Base-by-base conservation (phyloP, 2,797 vertebrate genomes). In the Parauchenoglanis punctatus region DNA sequence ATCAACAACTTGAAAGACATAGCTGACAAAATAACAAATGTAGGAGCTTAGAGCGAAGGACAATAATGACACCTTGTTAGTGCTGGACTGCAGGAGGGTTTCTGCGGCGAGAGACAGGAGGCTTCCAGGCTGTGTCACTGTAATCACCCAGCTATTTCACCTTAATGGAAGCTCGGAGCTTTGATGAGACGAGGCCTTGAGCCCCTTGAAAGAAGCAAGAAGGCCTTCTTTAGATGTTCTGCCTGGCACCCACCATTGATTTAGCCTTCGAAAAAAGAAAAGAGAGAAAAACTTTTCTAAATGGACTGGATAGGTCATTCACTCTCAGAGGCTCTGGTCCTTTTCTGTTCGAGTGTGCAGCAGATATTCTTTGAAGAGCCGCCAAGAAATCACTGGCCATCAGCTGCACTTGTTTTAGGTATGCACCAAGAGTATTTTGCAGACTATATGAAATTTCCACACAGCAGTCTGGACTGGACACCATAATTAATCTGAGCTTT, bases 151-250 rank as follows among this genome's bases (percentile, higher is more conserved):
- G 88, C 87, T 87, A 83, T 88, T 90, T 91, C 89, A 89, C 85
- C 89, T 87, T 89, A 91, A 90, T 90, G 90, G 86, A 91, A 84
- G 80, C 86, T 87, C 28, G 83, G 59, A 58, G 86, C 92, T 91
- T 93, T 92, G 91, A 92, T 91, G 89, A 91, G 90, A 86, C 76
- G 61, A 83, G 88, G 88, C 87, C 90, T 82, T 70, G 87, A 80
- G 73, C 77, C 78, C 65, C 85, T 85, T 91, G 85, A 90, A 90
- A 90, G 84, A 86, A 91, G 85, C 86, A 88, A 87, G 83, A 87
- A 63, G 59, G 89, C 83, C 81, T 83, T 88, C 90, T 90, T 90
- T 86, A 89, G 90, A 92, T 87, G 87, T 87, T 65, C 88, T 86
- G 46, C 86, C 91, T 89, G 88, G 89, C 86, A 90, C 73, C 83